Evolutionary conservation across 2,113 vertebrate species (phyloP).

Genomic region (Rhagologus leucostigma): DNA sequence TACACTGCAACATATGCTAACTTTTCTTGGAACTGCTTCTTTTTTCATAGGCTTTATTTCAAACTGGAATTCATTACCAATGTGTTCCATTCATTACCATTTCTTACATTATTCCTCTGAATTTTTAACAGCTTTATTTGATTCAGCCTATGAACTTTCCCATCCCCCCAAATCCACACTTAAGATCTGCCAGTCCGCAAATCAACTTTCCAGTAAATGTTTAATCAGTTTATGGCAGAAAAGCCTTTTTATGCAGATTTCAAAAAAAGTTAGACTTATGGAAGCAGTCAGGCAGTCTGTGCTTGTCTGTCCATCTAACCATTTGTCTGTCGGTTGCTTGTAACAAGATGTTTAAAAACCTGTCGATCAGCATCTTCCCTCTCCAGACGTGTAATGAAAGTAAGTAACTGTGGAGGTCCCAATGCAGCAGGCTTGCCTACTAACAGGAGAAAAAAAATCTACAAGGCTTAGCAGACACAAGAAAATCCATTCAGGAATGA

Average conservation of each 20-base stretch:
- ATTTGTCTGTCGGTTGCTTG: neutral
- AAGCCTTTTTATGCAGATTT: neutral
- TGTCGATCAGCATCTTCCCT: neutral
- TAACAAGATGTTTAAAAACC: neutral
- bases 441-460: neutral
- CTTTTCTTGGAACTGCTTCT: neutral
- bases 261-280: neutral
- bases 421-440: neutral
- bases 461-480: neutral
- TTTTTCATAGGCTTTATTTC: neutral
- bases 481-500: neutral
- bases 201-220: neutral
- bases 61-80: neutral
- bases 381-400: neutral
- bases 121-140: neutral
- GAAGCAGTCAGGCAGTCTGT: neutral
- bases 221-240: neutral
- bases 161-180: neutral
- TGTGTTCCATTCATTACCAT: neutral
- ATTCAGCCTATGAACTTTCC: neutral
- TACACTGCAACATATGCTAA: neutral
- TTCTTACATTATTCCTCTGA: neutral
- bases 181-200: neutral
- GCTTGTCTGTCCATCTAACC: neutral
- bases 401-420: neutral